Percentiles rank a stretch among this genome's conserved stretches.
phyloP scores from a whole-genome alignment of 2,797 vertebrate species.

The Gorsachius magnificus region DNA sequence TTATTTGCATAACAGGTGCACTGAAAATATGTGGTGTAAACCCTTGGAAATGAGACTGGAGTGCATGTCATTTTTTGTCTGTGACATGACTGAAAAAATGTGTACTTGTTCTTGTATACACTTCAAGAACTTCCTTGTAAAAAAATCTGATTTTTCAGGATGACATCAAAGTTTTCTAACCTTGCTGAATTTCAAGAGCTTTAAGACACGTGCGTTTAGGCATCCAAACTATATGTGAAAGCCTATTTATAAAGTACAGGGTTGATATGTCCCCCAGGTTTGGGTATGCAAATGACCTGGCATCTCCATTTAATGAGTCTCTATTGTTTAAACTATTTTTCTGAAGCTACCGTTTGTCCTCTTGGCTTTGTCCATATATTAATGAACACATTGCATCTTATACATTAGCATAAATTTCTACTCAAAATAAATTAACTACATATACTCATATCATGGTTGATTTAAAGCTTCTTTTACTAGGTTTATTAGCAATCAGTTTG shows the following conservation, averaged over 20 bases:
- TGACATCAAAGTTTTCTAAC: neutral
- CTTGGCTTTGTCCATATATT: neutral
- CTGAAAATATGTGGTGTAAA: neutral
- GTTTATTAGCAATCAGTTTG: neutral
- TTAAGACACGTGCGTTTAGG: neutral
- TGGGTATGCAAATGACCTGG: neutral
- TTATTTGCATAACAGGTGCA: conserved; percentile 5
- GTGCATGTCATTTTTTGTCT: neutral
- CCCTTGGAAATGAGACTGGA: neutral
- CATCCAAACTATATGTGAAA: neutral
- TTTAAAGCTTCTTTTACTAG: neutral
- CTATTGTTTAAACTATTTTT: neutral
- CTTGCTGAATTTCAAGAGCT: neutral
- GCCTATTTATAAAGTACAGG: neutral
- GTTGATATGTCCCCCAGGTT: neutral
- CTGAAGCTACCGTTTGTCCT: neutral
- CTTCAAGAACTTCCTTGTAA: neutral
- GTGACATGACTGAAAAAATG: neutral
- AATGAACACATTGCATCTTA: neutral
- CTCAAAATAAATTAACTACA: neutral
- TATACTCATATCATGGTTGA: neutral
- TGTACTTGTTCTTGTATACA: neutral
- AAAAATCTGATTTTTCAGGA: neutral
- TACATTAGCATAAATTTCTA: neutral
- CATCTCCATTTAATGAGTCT: neutral